These are phyloP conservation scores for Thecophora atra DNA, from an alignment of 2,888 invertebrate genomes.

Conservation along the genomic window DNA sequence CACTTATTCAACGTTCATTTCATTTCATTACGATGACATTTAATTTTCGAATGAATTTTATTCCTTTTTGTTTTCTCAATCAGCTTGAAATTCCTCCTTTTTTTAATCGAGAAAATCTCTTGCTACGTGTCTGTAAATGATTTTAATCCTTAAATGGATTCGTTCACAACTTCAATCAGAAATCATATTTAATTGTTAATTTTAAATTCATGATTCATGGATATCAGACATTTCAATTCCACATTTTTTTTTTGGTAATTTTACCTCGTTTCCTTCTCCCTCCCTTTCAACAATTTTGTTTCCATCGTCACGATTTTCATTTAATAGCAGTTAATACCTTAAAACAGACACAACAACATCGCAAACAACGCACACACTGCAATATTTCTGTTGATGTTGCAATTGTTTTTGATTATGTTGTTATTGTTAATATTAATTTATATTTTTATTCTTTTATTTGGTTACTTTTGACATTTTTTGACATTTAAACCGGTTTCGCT, in stretches of 20 bases:
- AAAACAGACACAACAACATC: neutral
- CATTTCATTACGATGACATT: too few relatives aligned
- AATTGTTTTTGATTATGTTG: constrained; percentile 7
- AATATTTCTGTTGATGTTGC: neutral
- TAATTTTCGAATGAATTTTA: too few relatives aligned
- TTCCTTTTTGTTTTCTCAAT: neutral
- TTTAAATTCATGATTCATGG: neutral
- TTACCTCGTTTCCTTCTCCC: neutral
- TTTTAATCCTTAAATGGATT: too few relatives aligned
- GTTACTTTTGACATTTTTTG: constrained; percentile 43
- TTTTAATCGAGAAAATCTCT: too few relatives aligned
- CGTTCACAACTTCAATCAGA: too few relatives aligned
- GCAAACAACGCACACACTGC: neutral
- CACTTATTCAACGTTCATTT: too few relatives aligned
- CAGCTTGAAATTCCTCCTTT: neutral
- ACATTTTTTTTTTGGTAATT: neutral
- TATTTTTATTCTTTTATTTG: constrained; percentile 6
- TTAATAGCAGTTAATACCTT: neutral
- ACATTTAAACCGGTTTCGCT: constrained; percentile 40
- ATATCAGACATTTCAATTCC: neutral
- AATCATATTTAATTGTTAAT: neutral
- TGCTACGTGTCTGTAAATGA: too few relatives aligned
- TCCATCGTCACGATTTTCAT: neutral
- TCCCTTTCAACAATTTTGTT: neutral
- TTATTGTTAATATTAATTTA: neutral